Evolutionary conservation across 2,797 vertebrate species (phyloP).

Genomic region (Anguilla anguilla): DNA sequence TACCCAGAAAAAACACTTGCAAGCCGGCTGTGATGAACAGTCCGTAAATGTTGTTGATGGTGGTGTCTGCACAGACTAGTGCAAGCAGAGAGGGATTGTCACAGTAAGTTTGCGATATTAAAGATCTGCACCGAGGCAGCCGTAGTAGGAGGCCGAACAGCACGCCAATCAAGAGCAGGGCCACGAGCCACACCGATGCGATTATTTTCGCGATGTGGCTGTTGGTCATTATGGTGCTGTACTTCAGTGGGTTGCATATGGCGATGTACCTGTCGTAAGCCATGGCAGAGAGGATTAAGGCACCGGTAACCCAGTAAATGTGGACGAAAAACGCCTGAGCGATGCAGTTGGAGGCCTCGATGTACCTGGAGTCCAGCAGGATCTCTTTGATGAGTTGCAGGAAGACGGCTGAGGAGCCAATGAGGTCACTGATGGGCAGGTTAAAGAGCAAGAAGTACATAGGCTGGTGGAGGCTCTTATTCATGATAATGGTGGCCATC

Average conservation of each 20-base stretch:
- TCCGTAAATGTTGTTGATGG: conserved; percentile 73
- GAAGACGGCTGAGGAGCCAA: conserved; percentile 68
- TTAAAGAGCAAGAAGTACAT: conserved; percentile 71
- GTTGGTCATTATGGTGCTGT: conserved; percentile 70
- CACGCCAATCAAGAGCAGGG: conserved; percentile 49
- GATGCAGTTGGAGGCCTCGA: conserved; percentile 70
- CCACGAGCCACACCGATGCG: conserved; percentile 55
- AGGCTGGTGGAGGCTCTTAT: conserved; percentile 71
- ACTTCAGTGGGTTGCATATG: conserved; percentile 75
- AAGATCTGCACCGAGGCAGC: conserved; percentile 64
- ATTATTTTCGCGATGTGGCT: conserved; percentile 61
- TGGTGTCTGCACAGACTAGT: conserved; percentile 66
- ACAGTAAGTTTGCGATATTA: conserved; percentile 60
- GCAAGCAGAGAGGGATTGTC: conserved; percentile 66
- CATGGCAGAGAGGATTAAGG: conserved; percentile 69
- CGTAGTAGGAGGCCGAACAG: conserved; percentile 69
- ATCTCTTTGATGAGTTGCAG: conserved; percentile 68
- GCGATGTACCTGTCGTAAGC: conserved; percentile 78
- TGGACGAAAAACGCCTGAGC: conserved; percentile 81
- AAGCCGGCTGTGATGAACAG: conserved; percentile 44
- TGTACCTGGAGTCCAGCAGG: conserved; percentile 56
- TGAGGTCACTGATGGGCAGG: conserved; percentile 69
- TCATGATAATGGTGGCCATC: conserved; percentile 63
- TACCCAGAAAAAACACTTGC: conserved; percentile 54
- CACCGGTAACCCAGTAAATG: conserved; percentile 66